Evolutionary conservation across 2,113 vertebrate genomes (phyloP).

Genomic region (Gadus chalcogrammus): DNA sequence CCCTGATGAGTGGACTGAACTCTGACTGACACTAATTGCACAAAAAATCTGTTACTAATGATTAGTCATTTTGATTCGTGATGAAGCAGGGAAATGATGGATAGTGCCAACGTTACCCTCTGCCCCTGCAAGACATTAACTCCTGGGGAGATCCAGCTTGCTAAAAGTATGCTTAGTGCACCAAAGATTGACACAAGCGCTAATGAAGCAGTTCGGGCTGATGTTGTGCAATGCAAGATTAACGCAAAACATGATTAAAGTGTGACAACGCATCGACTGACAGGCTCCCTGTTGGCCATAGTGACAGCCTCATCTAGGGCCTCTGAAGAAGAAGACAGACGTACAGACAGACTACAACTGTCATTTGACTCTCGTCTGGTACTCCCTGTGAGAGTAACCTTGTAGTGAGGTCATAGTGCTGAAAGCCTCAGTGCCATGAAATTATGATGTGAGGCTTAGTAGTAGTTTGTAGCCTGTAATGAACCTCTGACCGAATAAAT

Average conservation of each 20-base stretch:
- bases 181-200: slow-evolving; percentile 26
- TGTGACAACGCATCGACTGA: neutral
- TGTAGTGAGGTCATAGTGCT: slow-evolving; percentile 2
- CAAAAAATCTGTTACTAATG: neutral
- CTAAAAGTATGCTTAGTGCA: slow-evolving; percentile 10
- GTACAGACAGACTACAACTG: neutral
- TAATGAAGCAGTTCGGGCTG: slow-evolving; percentile 14
- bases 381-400: slow-evolving; percentile 7
- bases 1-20: neutral
- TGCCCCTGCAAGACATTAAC: slow-evolving; percentile 5
- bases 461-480: too few relatives aligned
- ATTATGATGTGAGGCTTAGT: too few relatives aligned
- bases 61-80: slow-evolving; percentile 1
- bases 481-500: too few relatives aligned
- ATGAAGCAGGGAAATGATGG: slow-evolving; percentile 20
- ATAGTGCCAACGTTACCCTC: slow-evolving; percentile 8
- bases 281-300: slow-evolving; percentile 10
- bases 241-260: slow-evolving; percentile 28
- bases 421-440: neutral
- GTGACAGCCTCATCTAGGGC: neutral
- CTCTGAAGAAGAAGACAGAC: slow-evolving; percentile 20
- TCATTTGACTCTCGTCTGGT: slow-evolving; percentile 1
- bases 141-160: slow-evolving; percentile 18
- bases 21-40: slow-evolving; percentile 16
- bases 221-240: slow-evolving; percentile 15